Conservation (phyloP, 2,113 vertebrate genomes). For the Corythornis vintsioides region DNA sequence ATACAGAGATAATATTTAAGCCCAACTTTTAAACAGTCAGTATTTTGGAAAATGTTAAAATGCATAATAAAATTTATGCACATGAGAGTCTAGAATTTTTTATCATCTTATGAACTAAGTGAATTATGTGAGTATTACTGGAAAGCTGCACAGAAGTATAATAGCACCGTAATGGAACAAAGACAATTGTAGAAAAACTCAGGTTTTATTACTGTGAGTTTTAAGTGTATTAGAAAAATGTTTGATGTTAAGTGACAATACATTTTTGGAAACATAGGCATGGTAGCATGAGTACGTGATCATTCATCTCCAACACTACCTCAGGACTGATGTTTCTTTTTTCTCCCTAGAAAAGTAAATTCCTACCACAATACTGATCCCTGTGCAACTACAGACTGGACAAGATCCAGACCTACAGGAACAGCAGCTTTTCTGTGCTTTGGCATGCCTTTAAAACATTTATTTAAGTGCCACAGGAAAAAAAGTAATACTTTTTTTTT, state of each 20-base stretch:
- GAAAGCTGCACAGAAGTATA: not conserved
- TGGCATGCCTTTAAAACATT: not conserved
- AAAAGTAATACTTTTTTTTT: not conserved
- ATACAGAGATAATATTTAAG: not conserved
- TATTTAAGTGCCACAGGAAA: not conserved
- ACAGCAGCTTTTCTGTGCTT: not conserved
- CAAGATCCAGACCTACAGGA: not conserved
- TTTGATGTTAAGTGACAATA: not conserved
- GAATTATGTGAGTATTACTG: not conserved
- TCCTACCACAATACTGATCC: not conserved
- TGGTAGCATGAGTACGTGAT: not conserved
- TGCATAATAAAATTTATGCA: not conserved
- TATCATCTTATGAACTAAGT: not conserved
- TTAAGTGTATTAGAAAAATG: not conserved
- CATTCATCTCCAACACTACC: not conserved
- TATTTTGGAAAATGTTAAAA: not conserved
- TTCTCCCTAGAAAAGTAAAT: not conserved
- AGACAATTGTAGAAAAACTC: not conserved
- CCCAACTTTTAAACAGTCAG: not conserved
- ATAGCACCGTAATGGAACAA: not conserved
- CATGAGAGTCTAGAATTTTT: not conserved
- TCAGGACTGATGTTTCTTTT: not conserved
- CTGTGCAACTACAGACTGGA: not conserved
- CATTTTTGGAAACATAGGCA: not conserved
- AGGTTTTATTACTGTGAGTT: not conserved